Conservation (phyloP, 1,140 invertebrate genomes). For the Scaptodrosophila lebanonensis region DNA sequence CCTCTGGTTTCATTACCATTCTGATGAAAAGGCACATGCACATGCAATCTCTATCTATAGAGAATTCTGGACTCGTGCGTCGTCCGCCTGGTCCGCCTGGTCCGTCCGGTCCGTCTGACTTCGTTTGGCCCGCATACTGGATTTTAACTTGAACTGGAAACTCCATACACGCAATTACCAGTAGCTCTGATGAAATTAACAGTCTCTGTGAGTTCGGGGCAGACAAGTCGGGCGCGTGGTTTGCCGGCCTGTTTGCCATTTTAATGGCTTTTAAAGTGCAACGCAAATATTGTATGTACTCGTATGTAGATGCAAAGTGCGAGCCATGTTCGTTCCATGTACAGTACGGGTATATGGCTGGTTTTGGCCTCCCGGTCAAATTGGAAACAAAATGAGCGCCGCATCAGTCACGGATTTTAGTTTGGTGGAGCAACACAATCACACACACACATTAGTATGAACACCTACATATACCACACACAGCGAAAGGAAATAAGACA, state of each 20-base stretch:
- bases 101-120: conserved; percentile 20
- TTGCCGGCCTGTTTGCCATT: conserved; percentile 50
- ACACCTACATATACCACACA: too few relatives aligned
- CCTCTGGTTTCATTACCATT: too few relatives aligned
- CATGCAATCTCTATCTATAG: too few relatives aligned
- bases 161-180: conserved; percentile 65
- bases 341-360: conserved; percentile 2
- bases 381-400: too few relatives aligned
- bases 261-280: conserved; percentile 73
- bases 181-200: conserved; percentile 75
- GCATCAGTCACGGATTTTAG: too few relatives aligned
- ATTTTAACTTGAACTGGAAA: conserved; percentile 28
- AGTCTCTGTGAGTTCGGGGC: conserved; percentile 20
- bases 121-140: conserved; percentile 10
- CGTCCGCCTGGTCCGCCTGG: too few relatives aligned
- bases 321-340: background rate
- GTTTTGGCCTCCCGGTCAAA: too few relatives aligned
- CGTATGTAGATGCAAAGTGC: background rate
- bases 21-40: too few relatives aligned
- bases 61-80: too few relatives aligned
- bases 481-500: too few relatives aligned
- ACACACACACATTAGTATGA: too few relatives aligned
- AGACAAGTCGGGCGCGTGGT: background rate
- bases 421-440: too few relatives aligned
- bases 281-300: background rate